phyloP scores from a whole-genome alignment of 2,797 vertebrate species.

The Adelosebastes latens region DNA sequence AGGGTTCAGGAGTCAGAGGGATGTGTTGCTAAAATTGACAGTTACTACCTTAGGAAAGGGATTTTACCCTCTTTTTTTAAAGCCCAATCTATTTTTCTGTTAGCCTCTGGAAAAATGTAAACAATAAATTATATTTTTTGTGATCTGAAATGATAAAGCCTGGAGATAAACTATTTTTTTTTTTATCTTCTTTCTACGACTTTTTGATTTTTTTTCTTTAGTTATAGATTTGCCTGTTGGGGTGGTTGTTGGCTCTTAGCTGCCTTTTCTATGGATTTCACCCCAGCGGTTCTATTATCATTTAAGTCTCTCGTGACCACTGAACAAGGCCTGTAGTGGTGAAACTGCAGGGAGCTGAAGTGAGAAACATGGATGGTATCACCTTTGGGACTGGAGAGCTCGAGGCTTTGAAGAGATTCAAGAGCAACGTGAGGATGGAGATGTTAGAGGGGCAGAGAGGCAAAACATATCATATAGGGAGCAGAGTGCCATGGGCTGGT shows the following conservation, averaged over 20 bases:
- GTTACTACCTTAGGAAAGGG: neutral
- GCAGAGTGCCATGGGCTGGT: neutral
- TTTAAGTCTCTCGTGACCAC: conserved; percentile 13
- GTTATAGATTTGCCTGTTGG: neutral
- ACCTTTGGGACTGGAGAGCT: conserved; percentile 31
- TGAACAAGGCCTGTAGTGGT: conserved; percentile 33
- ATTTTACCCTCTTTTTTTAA: neutral
- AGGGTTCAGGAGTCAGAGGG: conserved; percentile 13
- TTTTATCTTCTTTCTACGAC: neutral
- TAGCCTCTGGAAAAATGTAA: neutral
- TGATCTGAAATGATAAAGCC: conserved; percentile 12
- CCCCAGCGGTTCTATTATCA: neutral
- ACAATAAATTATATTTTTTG: neutral
- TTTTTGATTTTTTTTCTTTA: neutral
- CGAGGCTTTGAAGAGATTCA: conserved; percentile 15
- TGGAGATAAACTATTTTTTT: neutral
- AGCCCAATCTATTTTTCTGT: neutral
- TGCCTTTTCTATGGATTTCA: conserved; percentile 5
- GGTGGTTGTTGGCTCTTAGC: neutral
- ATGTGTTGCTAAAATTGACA: neutral
- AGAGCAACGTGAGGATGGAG: neutral
- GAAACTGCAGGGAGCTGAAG: conserved; percentile 1
- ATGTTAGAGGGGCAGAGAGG: neutral
- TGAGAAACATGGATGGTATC: neutral
- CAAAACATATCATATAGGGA: neutral